Conservation (phyloP, 2,888 invertebrate genomes). For the Andrena trimmerana region DNA sequence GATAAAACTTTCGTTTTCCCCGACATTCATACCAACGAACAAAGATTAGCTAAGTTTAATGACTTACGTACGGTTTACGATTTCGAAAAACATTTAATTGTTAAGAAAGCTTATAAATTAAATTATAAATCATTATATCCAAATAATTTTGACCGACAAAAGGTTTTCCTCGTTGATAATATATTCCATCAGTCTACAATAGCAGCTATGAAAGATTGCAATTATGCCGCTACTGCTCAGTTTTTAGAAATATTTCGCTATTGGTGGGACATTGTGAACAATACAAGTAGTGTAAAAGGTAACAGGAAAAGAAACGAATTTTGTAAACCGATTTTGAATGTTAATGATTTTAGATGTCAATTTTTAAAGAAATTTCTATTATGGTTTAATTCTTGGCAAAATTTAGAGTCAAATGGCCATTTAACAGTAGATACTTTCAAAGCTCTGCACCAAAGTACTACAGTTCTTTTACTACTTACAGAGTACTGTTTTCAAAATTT, state of each 20-base stretch:
- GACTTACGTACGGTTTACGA: neutral
- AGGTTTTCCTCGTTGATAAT: constrained; percentile 9
- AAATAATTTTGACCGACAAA: constrained; percentile 1
- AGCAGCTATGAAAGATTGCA: constrained; percentile 9
- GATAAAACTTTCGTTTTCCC: neutral
- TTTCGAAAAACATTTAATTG: neutral
- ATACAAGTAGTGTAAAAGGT: constrained; percentile 3
- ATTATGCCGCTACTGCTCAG: neutral
- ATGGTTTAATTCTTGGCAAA: no score
- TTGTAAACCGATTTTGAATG: constrained; percentile 11
- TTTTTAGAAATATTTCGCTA: neutral
- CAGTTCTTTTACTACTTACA: constrained; percentile 18
- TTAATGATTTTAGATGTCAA: constrained; percentile 21
- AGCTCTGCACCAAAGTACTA: constrained; percentile 14
- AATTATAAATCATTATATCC: constrained; percentile 10
- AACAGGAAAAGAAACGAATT: constrained; percentile 19
- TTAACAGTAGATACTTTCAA: constrained; percentile 1
- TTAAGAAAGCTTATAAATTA: constrained; percentile 15
- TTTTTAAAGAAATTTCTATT: constrained; percentile 1
- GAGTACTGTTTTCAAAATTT: constrained; percentile 20
- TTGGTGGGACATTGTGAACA: neutral
- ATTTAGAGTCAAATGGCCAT: no score
- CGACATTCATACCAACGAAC: neutral
- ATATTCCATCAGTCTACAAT: constrained; percentile 9
- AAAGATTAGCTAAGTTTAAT: neutral